These are phyloP conservation scores for Drosophila aff. DNA, from an alignment of 1,140 invertebrate genomes.

Conservation along the genomic window DNA sequence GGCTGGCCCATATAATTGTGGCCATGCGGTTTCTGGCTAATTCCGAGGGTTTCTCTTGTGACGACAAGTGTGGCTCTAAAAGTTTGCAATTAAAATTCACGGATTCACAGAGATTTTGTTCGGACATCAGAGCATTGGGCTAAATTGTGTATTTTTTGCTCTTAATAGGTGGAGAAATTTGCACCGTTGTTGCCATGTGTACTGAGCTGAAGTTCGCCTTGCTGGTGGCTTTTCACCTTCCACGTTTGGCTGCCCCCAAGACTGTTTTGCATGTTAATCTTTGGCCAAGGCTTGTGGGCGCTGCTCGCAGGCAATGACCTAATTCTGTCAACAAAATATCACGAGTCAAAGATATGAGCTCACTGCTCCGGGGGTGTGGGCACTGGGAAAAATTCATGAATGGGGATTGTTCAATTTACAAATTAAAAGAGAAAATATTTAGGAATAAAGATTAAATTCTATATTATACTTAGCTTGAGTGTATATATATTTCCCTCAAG, in stretches of 20 bases:
- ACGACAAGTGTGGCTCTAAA: constrained; percentile 12
- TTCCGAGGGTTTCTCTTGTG: constrained; percentile 39
- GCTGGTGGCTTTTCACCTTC: not conserved
- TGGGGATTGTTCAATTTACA: not conserved
- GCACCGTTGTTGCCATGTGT: constrained; percentile 16
- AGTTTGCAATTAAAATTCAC: constrained; percentile 39
- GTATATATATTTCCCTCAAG: not conserved
- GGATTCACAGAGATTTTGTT: constrained; percentile 31
- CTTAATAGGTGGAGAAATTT: not conserved
- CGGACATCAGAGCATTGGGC: too few relatives aligned
- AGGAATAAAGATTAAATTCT: not conserved
- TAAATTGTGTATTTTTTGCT: not conserved
- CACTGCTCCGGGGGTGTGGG: constrained; percentile 7
- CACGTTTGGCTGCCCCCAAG: constrained; percentile 19
- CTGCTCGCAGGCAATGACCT: constrained; percentile 73
- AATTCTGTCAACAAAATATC: constrained; percentile 79
- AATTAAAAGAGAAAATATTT: not conserved
- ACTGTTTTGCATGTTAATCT: constrained; percentile 71
- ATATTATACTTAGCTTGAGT: accelerated
- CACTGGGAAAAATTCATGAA: not conserved
- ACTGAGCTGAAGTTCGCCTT: constrained; percentile 3
- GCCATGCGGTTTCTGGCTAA: constrained; percentile 67
- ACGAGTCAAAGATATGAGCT: constrained; percentile 52
- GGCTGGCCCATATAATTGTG: constrained; percentile 71
- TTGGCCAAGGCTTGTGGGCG: constrained; percentile 43